These are phyloP conservation scores for Ophioninae sp. DNA, from an alignment of 2,888 invertebrate species.

Conservation along the genomic window DNA sequence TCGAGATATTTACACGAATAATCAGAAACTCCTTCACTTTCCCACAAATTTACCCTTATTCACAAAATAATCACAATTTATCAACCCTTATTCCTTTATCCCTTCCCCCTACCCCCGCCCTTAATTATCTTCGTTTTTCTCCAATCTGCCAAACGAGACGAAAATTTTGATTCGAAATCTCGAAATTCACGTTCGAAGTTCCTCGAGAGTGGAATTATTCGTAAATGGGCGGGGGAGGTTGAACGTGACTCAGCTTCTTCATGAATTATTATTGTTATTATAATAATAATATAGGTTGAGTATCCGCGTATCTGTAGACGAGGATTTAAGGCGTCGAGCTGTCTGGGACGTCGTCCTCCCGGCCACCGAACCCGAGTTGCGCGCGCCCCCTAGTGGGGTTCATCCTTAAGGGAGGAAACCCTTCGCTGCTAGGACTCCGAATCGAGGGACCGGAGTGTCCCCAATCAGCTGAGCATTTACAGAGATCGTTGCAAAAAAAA, in stretches of 20 bases:
- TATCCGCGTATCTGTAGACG: conserved; percentile 6
- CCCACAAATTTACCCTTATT: conserved; percentile 43
- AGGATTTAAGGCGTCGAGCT: conserved; percentile 59
- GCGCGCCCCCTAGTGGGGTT: neutral
- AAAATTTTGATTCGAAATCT: no score
- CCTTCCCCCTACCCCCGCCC: conserved; percentile 51
- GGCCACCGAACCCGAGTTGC: conserved; percentile 55
- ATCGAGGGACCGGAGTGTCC: neutral
- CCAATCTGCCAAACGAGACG: neutral
- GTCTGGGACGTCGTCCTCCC: conserved; percentile 55
- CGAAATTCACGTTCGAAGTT: no score
- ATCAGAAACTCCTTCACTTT: conserved; percentile 45
- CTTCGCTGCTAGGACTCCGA: conserved; percentile 5
- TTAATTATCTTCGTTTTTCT: conserved; percentile 54
- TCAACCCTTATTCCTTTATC: no score
- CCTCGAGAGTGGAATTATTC: no score
- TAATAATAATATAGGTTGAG: neutral
- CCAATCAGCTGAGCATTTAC: no score
- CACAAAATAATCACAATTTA: conserved; percentile 46
- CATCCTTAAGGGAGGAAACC: neutral
- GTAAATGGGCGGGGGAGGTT: no score
- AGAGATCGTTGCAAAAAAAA: neutral
- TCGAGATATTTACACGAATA: conserved; percentile 48
- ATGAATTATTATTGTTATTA: neutral
- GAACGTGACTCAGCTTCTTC: neutral